These are phyloP conservation scores for Rhingia campestris DNA, from an alignment of 2,888 invertebrate genomes.

Conservation along the genomic window DNA sequence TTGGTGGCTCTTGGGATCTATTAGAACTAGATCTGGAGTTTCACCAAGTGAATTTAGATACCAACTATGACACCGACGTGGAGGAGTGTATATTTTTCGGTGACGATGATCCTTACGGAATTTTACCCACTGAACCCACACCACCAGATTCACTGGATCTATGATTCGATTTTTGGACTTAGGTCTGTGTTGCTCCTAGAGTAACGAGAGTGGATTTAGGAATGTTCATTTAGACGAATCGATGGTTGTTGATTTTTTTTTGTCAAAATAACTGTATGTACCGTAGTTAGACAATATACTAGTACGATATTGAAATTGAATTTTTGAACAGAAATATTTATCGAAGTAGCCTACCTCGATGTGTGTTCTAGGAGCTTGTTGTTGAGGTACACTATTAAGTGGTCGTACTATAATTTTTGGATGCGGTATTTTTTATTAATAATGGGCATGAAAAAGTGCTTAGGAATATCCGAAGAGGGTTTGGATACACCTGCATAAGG, in stretches of 20 bases:
- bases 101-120: conserved; percentile 85
- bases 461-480: too few relatives aligned
- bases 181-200: conserved; percentile 7
- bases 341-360: conserved; percentile 46
- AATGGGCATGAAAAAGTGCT: too few relatives aligned
- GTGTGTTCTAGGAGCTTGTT: conserved; percentile 28
- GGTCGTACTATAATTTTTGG: too few relatives aligned
- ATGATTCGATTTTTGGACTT: conserved; percentile 81
- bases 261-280: conserved; percentile 1
- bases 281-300: conserved; percentile 18
- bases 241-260: conserved; percentile 30
- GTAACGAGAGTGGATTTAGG: background rate
- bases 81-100: conserved; percentile 86
- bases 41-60: conserved; percentile 86
- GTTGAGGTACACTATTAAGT: background rate
- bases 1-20: conserved; percentile 86
- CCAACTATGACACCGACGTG: conserved; percentile 86
- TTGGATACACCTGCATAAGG: too few relatives aligned
- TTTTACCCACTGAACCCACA: conserved; percentile 85
- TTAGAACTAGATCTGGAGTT: conserved; percentile 86
- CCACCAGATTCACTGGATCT: conserved; percentile 84
- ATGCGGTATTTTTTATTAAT: too few relatives aligned
- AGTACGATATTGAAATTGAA: conserved; percentile 5
- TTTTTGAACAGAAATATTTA: conserved; percentile 22
- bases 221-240: conserved; percentile 16